Evolutionary conservation across 2,888 invertebrate genomes (phyloP).

Genomic region (Creontiades dilutus): DNA sequence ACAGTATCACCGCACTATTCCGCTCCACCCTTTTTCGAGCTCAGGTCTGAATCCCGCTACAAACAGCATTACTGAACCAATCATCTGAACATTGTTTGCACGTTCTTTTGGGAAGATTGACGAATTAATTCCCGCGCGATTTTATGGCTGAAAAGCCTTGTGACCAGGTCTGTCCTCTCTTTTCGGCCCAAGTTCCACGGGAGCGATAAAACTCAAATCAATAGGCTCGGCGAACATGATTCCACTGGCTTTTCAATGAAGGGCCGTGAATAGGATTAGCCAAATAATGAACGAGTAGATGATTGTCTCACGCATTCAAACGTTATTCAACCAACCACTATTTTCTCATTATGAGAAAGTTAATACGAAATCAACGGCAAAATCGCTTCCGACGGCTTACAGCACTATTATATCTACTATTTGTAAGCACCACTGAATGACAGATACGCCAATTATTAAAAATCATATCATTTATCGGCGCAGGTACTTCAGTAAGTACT

Average conservation of each 20-base stretch:
- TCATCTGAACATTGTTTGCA: not conserved
- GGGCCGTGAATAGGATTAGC: not conserved
- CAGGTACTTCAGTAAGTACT: no score
- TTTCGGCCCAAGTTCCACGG: not conserved
- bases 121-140: not conserved
- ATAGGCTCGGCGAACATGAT: not conserved
- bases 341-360: no score
- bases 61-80: not conserved
- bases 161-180: not conserved
- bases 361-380: no score
- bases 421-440: no score
- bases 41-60: not conserved
- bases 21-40: not conserved
- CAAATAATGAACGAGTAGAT: not conserved
- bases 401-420: no score
- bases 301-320: no score
- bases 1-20: not conserved
- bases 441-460: no score
- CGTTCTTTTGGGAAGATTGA: not conserved
- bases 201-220: not conserved
- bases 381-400: no score
- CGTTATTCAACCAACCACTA: no score
- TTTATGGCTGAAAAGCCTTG: slow-evolving; percentile 3
- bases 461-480: no score
- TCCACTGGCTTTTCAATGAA: not conserved